Conservation (phyloP, 2,888 invertebrate genomes). For the Lottia gigantea region DNA sequence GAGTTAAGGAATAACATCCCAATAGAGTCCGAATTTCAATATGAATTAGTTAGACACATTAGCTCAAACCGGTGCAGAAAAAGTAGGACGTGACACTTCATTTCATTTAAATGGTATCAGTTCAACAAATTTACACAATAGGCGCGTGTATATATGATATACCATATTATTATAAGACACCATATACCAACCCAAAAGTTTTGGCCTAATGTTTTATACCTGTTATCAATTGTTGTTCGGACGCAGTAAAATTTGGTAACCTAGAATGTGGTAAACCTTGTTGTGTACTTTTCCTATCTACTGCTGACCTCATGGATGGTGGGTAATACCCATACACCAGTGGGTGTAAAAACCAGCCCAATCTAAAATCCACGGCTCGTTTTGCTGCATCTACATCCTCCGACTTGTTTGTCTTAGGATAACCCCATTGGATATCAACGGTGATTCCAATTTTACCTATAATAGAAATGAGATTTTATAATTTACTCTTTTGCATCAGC, state of each 20-base stretch:
- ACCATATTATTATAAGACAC: too few species aligned
- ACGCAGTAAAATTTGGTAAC: conserved; percentile 37
- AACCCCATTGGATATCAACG: conserved; percentile 40
- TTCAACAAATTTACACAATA: too few species aligned
- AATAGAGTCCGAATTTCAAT: too few species aligned
- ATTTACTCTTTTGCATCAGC: too few species aligned
- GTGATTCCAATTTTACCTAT: conserved; percentile 50
- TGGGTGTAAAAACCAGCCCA: conserved; percentile 63
- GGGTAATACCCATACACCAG: conserved; percentile 71
- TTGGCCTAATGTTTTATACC: conserved; percentile 31
- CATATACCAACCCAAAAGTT: too few species aligned
- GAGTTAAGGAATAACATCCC: too few species aligned
- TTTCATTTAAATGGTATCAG: too few species aligned
- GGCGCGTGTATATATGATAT: too few species aligned
- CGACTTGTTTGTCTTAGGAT: conserved; percentile 29
- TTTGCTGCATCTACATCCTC: conserved; percentile 40
- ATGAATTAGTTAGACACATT: too few species aligned
- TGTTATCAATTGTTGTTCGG: conserved; percentile 33
- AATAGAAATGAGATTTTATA: too few species aligned
- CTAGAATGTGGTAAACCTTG: conserved; percentile 24
- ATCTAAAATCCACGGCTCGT: conserved; percentile 40
- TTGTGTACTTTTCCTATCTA: conserved; percentile 26
- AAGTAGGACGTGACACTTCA: too few species aligned
- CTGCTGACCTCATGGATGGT: conserved; percentile 42
- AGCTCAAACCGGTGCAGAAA: too few species aligned